A percentile compares a stretch with the other conserved stretches of the same genome.
Evolutionary conservation across 2,113 vertebrate genomes (phyloP).

Genomic region (Vidua macroura): DNA sequence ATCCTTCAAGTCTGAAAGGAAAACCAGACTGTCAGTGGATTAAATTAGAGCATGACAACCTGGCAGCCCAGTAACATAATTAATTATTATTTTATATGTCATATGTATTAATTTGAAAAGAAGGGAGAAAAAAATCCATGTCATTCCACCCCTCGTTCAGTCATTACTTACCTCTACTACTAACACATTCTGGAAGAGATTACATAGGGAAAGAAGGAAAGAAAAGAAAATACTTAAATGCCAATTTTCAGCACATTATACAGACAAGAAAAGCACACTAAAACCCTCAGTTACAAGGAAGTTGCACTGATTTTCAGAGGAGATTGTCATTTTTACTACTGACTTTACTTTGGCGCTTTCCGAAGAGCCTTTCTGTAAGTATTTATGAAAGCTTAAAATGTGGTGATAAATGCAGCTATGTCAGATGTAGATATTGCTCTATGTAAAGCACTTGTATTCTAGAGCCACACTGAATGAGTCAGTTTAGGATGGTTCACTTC

Average conservation of each 20-base stretch:
- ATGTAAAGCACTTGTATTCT: background rate
- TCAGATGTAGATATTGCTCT: background rate
- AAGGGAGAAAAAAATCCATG: too few species aligned
- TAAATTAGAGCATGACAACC: too few species aligned
- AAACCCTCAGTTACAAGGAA: background rate
- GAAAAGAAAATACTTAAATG: background rate
- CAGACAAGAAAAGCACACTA: background rate
- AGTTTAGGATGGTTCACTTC: background rate
- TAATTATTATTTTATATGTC: too few species aligned
- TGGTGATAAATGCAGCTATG: background rate
- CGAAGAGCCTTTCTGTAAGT: background rate
- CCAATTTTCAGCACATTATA: background rate
- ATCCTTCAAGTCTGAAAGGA: too few species aligned
- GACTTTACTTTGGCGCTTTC: background rate
- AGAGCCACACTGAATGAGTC: background rate
- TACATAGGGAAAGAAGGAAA: background rate
- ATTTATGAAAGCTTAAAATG: background rate
- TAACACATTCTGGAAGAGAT: constrained; percentile 78
- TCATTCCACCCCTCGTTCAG: background rate
- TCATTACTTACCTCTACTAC: constrained; percentile 84
- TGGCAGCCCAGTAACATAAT: too few species aligned
- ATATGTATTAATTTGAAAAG: too few species aligned
- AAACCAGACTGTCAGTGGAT: too few species aligned
- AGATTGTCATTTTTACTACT: background rate
- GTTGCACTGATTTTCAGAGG: background rate